phyloP scores from a whole-genome alignment of 2,888 invertebrate species.

The Cephus rjabovi region DNA sequence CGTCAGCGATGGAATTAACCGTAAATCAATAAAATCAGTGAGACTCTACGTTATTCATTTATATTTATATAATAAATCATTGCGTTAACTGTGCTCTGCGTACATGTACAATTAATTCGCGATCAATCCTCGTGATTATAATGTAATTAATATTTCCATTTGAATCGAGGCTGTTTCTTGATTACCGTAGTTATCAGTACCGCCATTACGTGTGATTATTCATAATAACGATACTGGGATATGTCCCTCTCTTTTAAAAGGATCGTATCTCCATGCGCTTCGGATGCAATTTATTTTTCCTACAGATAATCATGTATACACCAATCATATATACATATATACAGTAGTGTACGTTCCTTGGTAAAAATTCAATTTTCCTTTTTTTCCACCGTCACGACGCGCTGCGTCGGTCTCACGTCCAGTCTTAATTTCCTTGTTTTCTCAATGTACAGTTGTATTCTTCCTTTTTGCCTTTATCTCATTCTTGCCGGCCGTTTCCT shows the following conservation, averaged over 20 bases:
- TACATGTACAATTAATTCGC: not conserved
- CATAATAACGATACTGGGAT: not conserved
- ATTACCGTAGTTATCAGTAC: not conserved
- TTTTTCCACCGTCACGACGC: not conserved
- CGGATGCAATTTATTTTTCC: not conserved
- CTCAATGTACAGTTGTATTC: not conserved
- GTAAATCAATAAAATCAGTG: too few relatives aligned
- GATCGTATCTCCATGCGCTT: not conserved
- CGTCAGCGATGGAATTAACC: not conserved
- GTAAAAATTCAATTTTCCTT: not conserved
- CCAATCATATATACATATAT: not conserved
- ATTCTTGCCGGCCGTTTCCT: not conserved
- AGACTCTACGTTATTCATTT: not conserved
- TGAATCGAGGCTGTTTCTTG: not conserved
- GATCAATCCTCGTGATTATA: not conserved
- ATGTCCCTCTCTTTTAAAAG: not conserved
- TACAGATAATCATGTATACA: too few relatives aligned
- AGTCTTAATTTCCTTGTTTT: not conserved
- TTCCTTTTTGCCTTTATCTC: not conserved
- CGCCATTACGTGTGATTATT: not conserved
- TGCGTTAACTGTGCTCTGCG: not conserved
- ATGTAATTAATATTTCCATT: not conserved
- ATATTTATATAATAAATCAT: not conserved
- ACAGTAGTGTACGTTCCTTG: not conserved
- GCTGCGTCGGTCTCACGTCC: not conserved